Conservation (phyloP, 1,140 invertebrate genomes). For the Leptonema lineaticorne region DNA sequence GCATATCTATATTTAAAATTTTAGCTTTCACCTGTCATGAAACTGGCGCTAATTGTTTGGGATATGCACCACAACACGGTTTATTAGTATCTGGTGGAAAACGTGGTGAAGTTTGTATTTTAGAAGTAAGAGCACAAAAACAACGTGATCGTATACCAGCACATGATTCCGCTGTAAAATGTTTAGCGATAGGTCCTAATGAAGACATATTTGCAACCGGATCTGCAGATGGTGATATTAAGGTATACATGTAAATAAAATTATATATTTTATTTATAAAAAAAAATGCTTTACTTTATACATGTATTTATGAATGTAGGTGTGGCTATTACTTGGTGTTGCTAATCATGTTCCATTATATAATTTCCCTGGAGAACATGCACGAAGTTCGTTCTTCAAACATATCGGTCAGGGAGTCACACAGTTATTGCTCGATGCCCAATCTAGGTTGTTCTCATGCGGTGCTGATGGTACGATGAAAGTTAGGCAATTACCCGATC, state of each 20-base stretch:
- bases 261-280: conserved; percentile 8
- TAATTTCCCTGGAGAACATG: conserved; percentile 90
- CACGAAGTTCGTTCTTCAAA: conserved; percentile 90
- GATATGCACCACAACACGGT: conserved; percentile 92
- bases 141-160: conserved; percentile 88
- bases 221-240: conserved; percentile 98
- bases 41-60: conserved; percentile 82
- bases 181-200: conserved; percentile 88
- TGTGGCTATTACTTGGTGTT: conserved; percentile 7
- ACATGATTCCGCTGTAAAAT: conserved; percentile 92
- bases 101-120: conserved; percentile 93
- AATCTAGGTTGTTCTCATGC: conserved; percentile 90
- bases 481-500: conserved; percentile 84
- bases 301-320: neutral
- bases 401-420: conserved; percentile 96
- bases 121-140: conserved; percentile 87
- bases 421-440: conserved; percentile 87
- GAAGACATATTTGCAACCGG: conserved; percentile 98
- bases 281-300: neutral
- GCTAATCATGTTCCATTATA: conserved; percentile 74
- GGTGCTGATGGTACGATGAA: conserved; percentile 99
- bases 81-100: conserved; percentile 92
- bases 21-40: conserved; percentile 90
- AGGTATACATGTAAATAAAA: conserved; percentile 63
- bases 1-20: no score